A percentile compares a stretch with the other conserved stretches of the same genome.
These are phyloP conservation scores for Napeogenes inachia DNA, from an alignment of 2,888 invertebrate species.

Conservation along the genomic window DNA sequence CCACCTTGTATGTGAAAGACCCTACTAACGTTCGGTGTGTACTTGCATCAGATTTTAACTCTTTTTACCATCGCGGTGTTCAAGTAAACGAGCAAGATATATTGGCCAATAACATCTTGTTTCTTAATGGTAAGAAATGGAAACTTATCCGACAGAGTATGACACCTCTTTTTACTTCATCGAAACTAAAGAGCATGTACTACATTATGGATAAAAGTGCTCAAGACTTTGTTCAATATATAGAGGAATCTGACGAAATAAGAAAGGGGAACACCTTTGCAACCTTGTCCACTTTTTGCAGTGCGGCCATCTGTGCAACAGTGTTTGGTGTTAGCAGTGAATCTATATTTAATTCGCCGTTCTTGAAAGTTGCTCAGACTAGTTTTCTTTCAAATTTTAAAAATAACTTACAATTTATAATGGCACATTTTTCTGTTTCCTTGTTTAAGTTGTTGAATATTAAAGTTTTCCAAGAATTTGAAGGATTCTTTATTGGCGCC, in stretches of 20 bases:
- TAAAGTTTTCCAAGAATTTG: slow-evolving; percentile 44
- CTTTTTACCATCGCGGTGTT: slow-evolving; percentile 37
- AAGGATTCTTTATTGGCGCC: slow-evolving; percentile 51
- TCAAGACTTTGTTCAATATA: slow-evolving; percentile 35
- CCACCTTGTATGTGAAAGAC: slow-evolving; percentile 36
- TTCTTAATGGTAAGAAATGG: slow-evolving; percentile 39
- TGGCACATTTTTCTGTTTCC: slow-evolving; percentile 26
- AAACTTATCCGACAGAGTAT: slow-evolving; percentile 43
- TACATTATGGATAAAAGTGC: slow-evolving; percentile 42
- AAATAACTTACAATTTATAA: slow-evolving; percentile 31
- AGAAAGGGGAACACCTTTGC: slow-evolving; percentile 34
- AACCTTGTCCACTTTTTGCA: slow-evolving; percentile 34
- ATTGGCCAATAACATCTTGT: slow-evolving; percentile 35
- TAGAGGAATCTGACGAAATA: slow-evolving; percentile 42
- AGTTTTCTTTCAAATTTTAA: slow-evolving; percentile 23
- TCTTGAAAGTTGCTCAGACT: slow-evolving; percentile 34
- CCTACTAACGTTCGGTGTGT: slow-evolving; percentile 38
- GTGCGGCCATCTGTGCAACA: slow-evolving; percentile 42
- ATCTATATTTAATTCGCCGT: slow-evolving; percentile 45
- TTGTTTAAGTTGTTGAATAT: slow-evolving; percentile 38
- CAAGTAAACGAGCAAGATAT: slow-evolving; percentile 28
- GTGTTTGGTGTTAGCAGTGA: slow-evolving; percentile 51
- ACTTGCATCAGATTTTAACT: slow-evolving; percentile 34
- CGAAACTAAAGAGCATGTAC: slow-evolving; percentile 47
- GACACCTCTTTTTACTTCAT: slow-evolving; percentile 43